Base-by-base conservation (phyloP, 2,888 invertebrate species). In the Dasypolia templi region DNA sequence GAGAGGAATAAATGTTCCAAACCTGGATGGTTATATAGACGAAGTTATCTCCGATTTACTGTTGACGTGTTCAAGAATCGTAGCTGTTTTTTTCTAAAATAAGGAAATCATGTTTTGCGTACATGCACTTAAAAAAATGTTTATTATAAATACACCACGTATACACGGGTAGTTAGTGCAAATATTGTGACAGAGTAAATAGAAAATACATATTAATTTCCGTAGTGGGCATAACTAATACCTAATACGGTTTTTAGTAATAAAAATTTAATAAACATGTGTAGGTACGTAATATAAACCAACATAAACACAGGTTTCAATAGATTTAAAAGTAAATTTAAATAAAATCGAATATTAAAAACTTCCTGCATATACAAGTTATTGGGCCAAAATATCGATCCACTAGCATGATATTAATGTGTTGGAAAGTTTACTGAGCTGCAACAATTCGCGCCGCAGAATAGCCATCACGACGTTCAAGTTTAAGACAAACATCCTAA, bases 31-130 rank as follows among this genome's bases (percentile, higher is more conserved):
- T 85, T 86, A 85, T 86, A 87, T 80, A 65, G 82, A 87, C 82
- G 83, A 85, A 83, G 85, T 87, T 83, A 75, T 78, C 81, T 87
- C 84, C 86, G 84, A 90, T 90, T 89, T 89, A 89, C 88, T 87
- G 86, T 84, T 85, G 86, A 86, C 85, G 80, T 76, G 73, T 72
- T 63, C 80, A 79, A 79, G 80, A 81, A 84, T 75, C 82, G 67
- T 56, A 80, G 69, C 58, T 77, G 72, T 72, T 73, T 67, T 82
- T 85, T 84, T 83, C 70, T 77, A 81, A 66, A 80, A 84, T 81
- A 81, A 77, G 81, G 81, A 78, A 82, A 82, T 80, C 79, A 83
- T 84, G 83, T 70, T 83, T 78, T 63, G 56, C n/a, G 35, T 66
- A 59, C 42, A 69, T 66, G 63, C 32, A 71, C 69, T 26, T 69